These are phyloP conservation scores for Netelia inedita DNA, from an alignment of 2,888 invertebrate species.

Conservation along the genomic window DNA sequence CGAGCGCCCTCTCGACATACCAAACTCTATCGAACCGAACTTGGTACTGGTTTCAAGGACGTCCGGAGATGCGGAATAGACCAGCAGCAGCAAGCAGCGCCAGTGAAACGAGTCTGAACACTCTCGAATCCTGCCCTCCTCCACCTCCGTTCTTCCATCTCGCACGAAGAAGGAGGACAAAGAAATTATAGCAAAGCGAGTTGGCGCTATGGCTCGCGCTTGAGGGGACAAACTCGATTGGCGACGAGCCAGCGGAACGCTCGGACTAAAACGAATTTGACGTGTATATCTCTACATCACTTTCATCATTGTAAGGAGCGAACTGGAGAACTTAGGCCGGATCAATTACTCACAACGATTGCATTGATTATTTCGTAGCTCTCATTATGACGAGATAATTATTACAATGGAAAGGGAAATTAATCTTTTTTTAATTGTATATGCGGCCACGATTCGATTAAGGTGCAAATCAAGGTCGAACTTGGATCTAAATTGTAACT, in stretches of 20 bases:
- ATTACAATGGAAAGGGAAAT: too few species aligned
- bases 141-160: slow-evolving; percentile 6
- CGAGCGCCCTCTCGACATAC: slow-evolving; percentile 14
- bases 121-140: not conserved
- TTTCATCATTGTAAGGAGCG: slow-evolving; percentile 34
- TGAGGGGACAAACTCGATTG: slow-evolving; percentile 48
- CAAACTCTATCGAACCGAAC: slow-evolving; percentile 33
- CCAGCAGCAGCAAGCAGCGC: not conserved
- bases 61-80: slow-evolving; percentile 19
- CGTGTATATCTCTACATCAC: slow-evolving; percentile 52
- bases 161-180: slow-evolving; percentile 44
- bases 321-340: not conserved
- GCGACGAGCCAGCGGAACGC: slow-evolving; percentile 54
- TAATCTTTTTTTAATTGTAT: too few species aligned
- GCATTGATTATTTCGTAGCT: not conserved
- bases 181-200: slow-evolving; percentile 57
- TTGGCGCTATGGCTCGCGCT: slow-evolving; percentile 41
- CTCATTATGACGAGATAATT: too few species aligned
- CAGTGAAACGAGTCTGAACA: slow-evolving; percentile 4
- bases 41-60: slow-evolving; percentile 58
- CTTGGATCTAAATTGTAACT: too few species aligned
- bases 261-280: slow-evolving; percentile 54
- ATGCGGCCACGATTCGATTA: too few species aligned
- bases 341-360: not conserved
- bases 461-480: too few species aligned